Base-by-base conservation (phyloP, 2,113 vertebrate species). In the Anser brachyrhynchus region DNA sequence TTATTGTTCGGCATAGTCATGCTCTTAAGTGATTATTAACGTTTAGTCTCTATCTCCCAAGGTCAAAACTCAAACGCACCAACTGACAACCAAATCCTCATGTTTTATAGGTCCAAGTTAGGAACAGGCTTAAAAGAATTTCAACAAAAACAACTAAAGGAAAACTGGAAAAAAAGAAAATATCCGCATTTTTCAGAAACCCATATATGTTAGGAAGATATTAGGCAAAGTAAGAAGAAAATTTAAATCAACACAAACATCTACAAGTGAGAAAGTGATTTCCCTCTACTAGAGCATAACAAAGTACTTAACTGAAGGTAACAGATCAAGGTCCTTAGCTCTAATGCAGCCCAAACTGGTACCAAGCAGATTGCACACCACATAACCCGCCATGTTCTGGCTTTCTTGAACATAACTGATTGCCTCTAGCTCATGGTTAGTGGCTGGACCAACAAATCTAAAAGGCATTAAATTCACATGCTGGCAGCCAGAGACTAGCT, bases 21-120 rank as follows among this genome's bases (percentile, higher is more conserved):
- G 86, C 77, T 95, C 94, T 95, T 69, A 46, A 87, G 91, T 89
- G 89, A 78, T 92, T 96, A 79, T 67, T 96, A 87, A 94, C 82
- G 72, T 93, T 72, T n/a, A 91, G 76, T 83, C 80, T 87, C 44
- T 64, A 88, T 54, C 87, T 87, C 79, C 31, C 46, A 90, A 73
- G 85, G 95, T 95, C 90, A 96, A 80, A 92, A 90, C 62, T 84
- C 87, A 78, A 90, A 83, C 72, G 66, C 65, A 87, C 54, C n/a
- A 51, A 78, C 21, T 31, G 76, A 74, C 74, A 62, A 80, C 95
- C 88, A 84, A 64, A 57, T 70, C 41, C 83, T 72, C 61, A 74
- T 16, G 43, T 93, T 90, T 84, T 84, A 78, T 21, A 78, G 52
- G 69, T 79, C 65, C 85, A 57, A 52, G 41, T 64, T 55, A 80